Conservation (phyloP, 2,888 invertebrate species). For the Drosophila mulleri region DNA sequence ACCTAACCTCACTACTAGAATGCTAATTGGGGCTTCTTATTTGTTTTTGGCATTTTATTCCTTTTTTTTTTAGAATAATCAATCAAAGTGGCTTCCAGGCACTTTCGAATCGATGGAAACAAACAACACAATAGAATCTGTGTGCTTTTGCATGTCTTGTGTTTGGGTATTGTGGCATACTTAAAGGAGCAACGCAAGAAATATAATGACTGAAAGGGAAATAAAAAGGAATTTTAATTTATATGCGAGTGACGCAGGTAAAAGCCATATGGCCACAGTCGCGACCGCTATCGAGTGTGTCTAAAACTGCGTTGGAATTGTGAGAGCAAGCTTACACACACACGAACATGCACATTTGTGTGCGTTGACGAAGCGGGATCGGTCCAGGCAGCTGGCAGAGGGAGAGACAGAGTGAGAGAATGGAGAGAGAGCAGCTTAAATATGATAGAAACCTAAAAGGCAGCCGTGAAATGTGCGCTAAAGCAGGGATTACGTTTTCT, state of each 20-base stretch:
- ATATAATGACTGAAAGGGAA: neutral
- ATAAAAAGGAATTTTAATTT: conserved; percentile 19
- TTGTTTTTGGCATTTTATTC: conserved; percentile 1
- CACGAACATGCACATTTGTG: conserved; percentile 12
- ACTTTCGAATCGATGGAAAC: neutral
- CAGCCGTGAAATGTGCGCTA: conserved; percentile 51
- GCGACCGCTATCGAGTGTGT: conserved; percentile 49
- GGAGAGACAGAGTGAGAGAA: neutral
- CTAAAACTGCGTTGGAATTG: conserved; percentile 37
- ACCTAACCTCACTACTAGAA: conserved; percentile 45
- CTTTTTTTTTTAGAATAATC: neutral
- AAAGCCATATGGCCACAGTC: conserved; percentile 33
- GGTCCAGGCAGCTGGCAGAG: conserved; percentile 25
- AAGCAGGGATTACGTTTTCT: conserved; percentile 61
- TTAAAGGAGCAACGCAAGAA: conserved; percentile 32
- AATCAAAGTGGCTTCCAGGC: conserved; percentile 9
- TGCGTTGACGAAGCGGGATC: conserved; percentile 10
- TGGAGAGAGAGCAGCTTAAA: conserved; percentile 43
- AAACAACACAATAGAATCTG: neutral
- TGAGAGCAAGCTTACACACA: conserved; percentile 17
- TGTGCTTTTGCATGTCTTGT: too few relatives aligned
- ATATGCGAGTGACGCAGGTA: conserved; percentile 33
- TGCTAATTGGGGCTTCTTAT: conserved; percentile 6
- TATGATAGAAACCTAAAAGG: conserved; percentile 49
- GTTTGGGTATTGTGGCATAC: conserved; percentile 29